Evolutionary conservation across 2,113 vertebrate genomes (phyloP), one percentile per base, ranked within the genome.

Genomic region (Stomatorhinus ivindoensis): DNA sequence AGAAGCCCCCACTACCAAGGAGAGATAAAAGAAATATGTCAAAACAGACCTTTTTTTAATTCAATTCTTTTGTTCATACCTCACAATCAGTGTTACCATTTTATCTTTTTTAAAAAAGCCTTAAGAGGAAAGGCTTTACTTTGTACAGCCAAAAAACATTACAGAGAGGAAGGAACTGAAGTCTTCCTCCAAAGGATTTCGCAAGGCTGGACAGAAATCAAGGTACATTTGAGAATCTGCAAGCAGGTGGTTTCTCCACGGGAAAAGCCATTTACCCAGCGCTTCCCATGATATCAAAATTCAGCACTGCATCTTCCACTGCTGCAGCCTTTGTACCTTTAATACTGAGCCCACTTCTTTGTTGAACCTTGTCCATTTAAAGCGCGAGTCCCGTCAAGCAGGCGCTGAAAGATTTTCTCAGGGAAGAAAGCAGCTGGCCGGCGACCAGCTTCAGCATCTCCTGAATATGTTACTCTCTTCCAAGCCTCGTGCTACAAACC

Each of bases 351-450:
- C 58, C 17, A 80, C 53, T 44, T 48, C 82, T 80, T 90, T 87
- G 53, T 89, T 87, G 84, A 88, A 44, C 47, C 85, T 89, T 91
- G 69, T 89, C 50, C 55, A 24, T 88, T 53, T 55, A 46, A 76
- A 53, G 86, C 50, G 76, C 35, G 3, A 24, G 17, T 47, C 24
- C 89, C 17, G 44, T 89, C 42, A 53, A 86, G 55, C n/a, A 82
- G 24, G 50, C 69, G 2, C 86, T 90, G 88, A 89, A 90, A 91
- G 44, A 47, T 42, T 46, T 82, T 76, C n/a, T 27, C 50, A 61
- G 21, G 48, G 24, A 89, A 83, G n/a, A 84, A 61, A 89, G 10
- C 47, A 19, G 27, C 24, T 85, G 89, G 42, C 80, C 55, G 15
- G 21, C n/a, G 1, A 39, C 50, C 35, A 44, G 39, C 11, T 55